Percentiles rank a stretch among this genome's conserved stretches.
Evolutionary conservation across 2,797 vertebrate genomes (phyloP).

Genomic region (Heliangelus exortis): DNA sequence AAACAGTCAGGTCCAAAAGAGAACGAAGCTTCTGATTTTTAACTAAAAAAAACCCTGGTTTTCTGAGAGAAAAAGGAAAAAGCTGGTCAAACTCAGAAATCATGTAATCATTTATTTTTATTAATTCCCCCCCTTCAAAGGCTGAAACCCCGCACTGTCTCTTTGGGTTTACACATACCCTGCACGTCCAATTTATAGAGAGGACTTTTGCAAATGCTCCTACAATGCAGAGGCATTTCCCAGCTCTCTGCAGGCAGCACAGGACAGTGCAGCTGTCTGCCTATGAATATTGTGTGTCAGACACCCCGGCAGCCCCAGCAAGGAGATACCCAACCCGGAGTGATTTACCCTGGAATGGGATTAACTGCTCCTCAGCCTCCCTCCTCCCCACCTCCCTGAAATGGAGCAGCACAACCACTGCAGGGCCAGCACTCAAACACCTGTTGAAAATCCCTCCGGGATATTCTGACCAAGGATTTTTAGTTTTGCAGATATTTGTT

Average conservation of each 20-base stretch:
- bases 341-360: neutral
- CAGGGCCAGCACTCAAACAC: neutral
- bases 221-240: accelerated
- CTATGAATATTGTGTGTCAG: slow-evolving; percentile 20
- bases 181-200: accelerated
- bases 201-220: neutral
- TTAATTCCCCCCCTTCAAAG: neutral
- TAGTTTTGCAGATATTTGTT: accelerated
- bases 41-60: neutral
- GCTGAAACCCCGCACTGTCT: accelerated
- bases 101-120: neutral
- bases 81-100: neutral
- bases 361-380: neutral
- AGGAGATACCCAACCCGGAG: neutral
- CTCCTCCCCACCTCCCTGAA: neutral
- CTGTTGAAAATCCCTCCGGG: neutral
- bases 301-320: neutral
- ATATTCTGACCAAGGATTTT: neutral
- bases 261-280: neutral
- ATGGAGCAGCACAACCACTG: neutral
- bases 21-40: neutral
- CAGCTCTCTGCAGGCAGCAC: neutral
- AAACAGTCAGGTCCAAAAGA: accelerated
- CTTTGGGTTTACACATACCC: accelerated
- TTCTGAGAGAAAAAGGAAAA: neutral